A percentile compares a stretch with the other conserved stretches of the same genome.
These are phyloP conservation scores for Thryonomys swinderianus DNA, from an alignment of 2,113 vertebrate genomes.

Conservation along the genomic window DNA sequence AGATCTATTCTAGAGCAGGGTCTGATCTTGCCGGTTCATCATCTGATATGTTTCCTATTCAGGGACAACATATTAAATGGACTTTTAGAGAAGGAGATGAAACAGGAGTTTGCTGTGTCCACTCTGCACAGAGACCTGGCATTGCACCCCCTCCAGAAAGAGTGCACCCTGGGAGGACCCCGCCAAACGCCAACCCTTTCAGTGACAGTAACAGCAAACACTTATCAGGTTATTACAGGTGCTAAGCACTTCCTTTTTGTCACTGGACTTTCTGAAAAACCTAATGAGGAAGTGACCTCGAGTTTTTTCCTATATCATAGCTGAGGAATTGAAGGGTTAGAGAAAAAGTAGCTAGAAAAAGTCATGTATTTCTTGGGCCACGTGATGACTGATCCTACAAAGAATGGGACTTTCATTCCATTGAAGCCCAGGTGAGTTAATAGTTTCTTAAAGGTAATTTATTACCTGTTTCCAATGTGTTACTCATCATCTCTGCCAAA, in stretches of 20 bases:
- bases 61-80: not conserved
- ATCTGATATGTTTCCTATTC: not conserved
- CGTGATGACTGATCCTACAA: not conserved
- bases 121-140: not conserved
- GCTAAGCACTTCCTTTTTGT: not conserved
- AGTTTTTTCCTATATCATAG: not conserved
- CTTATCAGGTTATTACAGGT: not conserved
- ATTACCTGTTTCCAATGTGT: not conserved
- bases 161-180: not conserved
- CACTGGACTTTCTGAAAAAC: conserved; percentile 2
- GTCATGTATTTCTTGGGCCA: not conserved
- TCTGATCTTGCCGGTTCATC: not conserved
- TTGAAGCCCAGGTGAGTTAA: not conserved
- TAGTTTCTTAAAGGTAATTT: not conserved
- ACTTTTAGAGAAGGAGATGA: not conserved
- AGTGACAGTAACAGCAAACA: not conserved
- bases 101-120: not conserved
- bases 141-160: not conserved
- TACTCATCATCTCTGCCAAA: not conserved
- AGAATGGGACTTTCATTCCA: conserved; percentile 30
- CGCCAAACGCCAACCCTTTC: not conserved
- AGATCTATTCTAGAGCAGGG: not conserved
- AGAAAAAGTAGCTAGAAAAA: conserved; percentile 22
- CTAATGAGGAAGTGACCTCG: not conserved
- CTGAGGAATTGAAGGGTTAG: not conserved